Evolutionary conservation across 2,113 vertebrate genomes (phyloP).

Genomic region (Nothobranchius kuhntae): DNA sequence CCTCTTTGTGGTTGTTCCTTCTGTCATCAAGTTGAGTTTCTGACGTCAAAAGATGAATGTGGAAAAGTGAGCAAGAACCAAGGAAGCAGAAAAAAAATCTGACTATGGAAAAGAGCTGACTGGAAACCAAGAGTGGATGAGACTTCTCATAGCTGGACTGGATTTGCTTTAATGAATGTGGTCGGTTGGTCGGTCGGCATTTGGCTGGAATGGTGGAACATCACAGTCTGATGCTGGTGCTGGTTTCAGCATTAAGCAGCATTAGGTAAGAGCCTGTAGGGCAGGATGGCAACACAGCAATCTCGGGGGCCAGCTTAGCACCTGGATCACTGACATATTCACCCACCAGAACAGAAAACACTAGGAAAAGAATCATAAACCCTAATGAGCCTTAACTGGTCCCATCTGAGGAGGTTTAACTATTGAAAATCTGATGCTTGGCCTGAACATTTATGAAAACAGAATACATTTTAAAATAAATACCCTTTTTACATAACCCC

Average conservation of each 20-base stretch:
- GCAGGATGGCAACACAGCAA: slow-evolving; percentile 57
- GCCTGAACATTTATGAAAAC: no score
- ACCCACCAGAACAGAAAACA: slow-evolving; percentile 23
- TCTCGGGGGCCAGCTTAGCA: slow-evolving; percentile 55
- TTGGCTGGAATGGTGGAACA: slow-evolving; percentile 63
- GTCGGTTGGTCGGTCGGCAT: slow-evolving; percentile 36
- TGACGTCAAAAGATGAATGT: slow-evolving; percentile 29
- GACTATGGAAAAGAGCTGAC: slow-evolving; percentile 33
- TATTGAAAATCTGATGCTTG: no score
- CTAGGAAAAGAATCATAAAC: slow-evolving; percentile 18
- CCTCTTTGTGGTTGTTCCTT: slow-evolving; percentile 6
- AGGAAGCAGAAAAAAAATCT: slow-evolving; percentile 38
- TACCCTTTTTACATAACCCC: no score
- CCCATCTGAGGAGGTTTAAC: no score
- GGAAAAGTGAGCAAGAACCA: slow-evolving; percentile 1
- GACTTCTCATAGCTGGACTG: slow-evolving; percentile 30
- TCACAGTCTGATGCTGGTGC: slow-evolving; percentile 54
- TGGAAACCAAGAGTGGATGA: slow-evolving; percentile 59
- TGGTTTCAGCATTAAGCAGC: slow-evolving; percentile 70
- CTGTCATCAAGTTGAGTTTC: slow-evolving; percentile 13
- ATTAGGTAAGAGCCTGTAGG: slow-evolving; percentile 74
- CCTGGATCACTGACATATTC: slow-evolving; percentile 37
- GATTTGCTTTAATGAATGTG: slow-evolving; percentile 67
- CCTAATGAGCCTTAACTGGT: slow-evolving; percentile 4
- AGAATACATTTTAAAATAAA: no score